Evolutionary conservation across 2,113 vertebrate genomes (phyloP), one percentile per base, ranked within the genome.

Genomic region (Onychorhynchus coronatus): DNA sequence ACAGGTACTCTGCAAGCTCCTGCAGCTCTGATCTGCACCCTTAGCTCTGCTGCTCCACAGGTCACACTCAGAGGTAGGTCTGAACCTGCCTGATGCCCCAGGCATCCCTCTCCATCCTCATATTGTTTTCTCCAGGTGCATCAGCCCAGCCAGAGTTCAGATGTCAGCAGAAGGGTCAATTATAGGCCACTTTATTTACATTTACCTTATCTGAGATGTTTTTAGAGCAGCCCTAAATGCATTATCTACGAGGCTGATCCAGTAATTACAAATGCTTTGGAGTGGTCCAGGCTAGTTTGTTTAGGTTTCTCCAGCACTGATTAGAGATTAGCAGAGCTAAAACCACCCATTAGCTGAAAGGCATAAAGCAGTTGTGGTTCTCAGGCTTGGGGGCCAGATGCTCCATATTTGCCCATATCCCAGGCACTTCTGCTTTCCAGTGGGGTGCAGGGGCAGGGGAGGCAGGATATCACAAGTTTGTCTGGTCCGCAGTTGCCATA

Each of bases 321-420:
- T 95, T 85, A 88, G 73, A 91, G 91, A 94, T 96, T 78, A 95
- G 74, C 66, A 94, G 77, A 74, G 70, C 46, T 75, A 72, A 95
- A 95, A 16, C 85, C 62, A 77, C 74, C 61, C 74, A 76, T 82
- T 88, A 93, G 71, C 78, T 65, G 9, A 70, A 80, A 85, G 78
- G 66, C 87, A 78, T 24, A 28, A 66, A 95, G 47, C 84, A 82
- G 3, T 37, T 70, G 89, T 75, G 65, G 61, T 74, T 93, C 66
- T 67, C 82, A 66, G 68, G 66, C 65, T 91, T 9, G 18, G 23
- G 22, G 44, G 13, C 82, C 85, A 71, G 78, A 49, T 72, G 62
- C 35, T 94, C 50, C 0, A 0, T 52, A 10, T 33, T 74, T 46
- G 14, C 30, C 52, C 19, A 3, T 31, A 47, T 89, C 59, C 41